Percentiles rank a stretch among this genome's conserved stretches.
Conservation (phyloP, 2,113 vertebrate species). For the Zosterops lateralis region DNA sequence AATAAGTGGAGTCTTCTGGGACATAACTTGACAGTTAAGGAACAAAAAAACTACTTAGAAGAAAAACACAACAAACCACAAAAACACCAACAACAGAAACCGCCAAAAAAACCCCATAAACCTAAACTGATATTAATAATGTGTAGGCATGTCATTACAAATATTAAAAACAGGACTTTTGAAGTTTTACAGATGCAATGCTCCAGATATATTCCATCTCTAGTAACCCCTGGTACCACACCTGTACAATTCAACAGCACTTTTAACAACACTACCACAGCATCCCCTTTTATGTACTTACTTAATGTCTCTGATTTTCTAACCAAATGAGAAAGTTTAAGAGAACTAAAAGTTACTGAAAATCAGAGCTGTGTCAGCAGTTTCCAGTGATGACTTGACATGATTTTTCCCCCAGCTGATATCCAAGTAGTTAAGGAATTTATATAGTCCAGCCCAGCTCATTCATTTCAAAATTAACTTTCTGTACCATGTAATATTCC, state of each 20-base stretch:
- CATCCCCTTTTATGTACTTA: not conserved
- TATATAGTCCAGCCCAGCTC: not conserved
- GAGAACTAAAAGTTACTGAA: not conserved
- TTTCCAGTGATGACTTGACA: not conserved
- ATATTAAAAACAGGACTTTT: not conserved
- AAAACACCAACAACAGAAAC: rapidly evolving
- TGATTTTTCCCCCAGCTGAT: not conserved
- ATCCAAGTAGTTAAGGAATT: not conserved
- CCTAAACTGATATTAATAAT: not conserved
- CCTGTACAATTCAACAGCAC: not conserved
- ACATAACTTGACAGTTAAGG: not conserved
- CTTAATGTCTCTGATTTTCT: not conserved
- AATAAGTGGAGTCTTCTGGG: not conserved
- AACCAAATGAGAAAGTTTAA: not conserved
- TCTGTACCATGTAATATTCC: not conserved
- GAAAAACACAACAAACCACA: not conserved
- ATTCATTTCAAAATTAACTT: conserved; percentile 9
- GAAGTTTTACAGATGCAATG: not conserved
- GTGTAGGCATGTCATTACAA: not conserved
- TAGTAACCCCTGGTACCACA: not conserved
- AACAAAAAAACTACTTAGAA: not conserved
- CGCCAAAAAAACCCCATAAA: not conserved
- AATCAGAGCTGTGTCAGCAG: not conserved
- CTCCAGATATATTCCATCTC: not conserved
- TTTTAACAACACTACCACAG: not conserved